Percentiles rank a stretch among this genome's conserved stretches.
These are phyloP conservation scores for Stichodactyla helianthus DNA, from an alignment of 64 coral and sea anemone genomes.

Conservation along the genomic window DNA sequence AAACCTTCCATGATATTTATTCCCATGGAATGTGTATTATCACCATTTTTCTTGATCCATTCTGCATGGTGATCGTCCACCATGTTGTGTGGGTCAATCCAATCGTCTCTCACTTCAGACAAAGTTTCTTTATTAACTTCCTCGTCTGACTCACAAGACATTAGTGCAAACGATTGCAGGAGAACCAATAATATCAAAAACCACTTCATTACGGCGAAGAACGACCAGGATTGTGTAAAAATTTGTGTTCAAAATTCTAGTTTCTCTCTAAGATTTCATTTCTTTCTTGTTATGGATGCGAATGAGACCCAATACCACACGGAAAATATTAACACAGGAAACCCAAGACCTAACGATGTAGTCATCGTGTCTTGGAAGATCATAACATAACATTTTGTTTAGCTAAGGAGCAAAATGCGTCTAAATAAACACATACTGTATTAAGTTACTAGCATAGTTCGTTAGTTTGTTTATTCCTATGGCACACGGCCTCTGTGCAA, in stretches of 20 bases:
- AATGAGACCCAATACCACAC: not conserved
- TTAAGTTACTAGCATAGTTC: no score
- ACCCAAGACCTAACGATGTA: not conserved
- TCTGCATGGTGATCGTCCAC: not conserved
- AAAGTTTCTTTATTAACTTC: not conserved
- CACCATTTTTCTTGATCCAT: not conserved
- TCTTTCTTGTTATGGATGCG: not conserved
- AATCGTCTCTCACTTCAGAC: not conserved
- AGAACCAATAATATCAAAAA: not conserved
- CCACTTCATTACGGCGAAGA: not conserved
- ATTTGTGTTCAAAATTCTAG: not conserved
- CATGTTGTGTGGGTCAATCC: conserved; percentile 27
- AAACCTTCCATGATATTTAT: not conserved
- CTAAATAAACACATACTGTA: no score
- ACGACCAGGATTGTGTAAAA: not conserved
- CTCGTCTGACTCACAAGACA: not conserved
- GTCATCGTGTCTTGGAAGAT: no score
- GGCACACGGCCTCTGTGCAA: no score
- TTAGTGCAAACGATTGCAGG: not conserved
- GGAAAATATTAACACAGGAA: not conserved
- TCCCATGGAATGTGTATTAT: not conserved
- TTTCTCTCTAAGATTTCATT: not conserved
- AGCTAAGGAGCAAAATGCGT: no score
- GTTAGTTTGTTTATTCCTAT: no score
- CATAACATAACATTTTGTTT: no score